These are phyloP conservation scores for Argyra leucocephala DNA, from an alignment of 2,888 invertebrate species.

Conservation along the genomic window DNA sequence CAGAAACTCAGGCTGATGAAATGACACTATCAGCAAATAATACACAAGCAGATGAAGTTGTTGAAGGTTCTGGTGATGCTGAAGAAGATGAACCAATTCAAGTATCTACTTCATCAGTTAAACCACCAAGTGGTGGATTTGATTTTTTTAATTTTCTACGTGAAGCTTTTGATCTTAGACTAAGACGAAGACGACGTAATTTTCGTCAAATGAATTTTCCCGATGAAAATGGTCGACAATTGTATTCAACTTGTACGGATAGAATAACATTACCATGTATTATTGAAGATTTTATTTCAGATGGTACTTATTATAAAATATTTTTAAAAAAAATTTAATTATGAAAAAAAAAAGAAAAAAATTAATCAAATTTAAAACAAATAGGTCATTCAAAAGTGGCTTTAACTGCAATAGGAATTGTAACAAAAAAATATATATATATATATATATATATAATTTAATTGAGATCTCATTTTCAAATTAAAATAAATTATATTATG, in stretches of 20 bases:
- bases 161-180: constrained; percentile 29
- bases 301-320: constrained; percentile 46
- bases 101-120: constrained; percentile 15
- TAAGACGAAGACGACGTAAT: constrained; percentile 21
- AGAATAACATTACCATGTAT: constrained; percentile 73
- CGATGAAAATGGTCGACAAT: constrained; percentile 28
- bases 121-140: constrained; percentile 35
- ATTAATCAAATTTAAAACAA: too few species aligned
- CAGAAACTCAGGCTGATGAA: constrained; percentile 12
- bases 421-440: too few species aligned
- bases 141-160: constrained; percentile 39
- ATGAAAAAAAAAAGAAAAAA: too few species aligned
- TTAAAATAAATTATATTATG: too few species aligned
- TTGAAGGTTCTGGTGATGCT: constrained; percentile 52
- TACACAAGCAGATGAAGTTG: constrained; percentile 37
- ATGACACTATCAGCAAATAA: constrained; percentile 11
- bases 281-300: constrained; percentile 72
- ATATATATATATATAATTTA: too few species aligned
- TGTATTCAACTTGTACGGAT: constrained; percentile 51
- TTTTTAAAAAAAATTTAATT: too few species aligned
- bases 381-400: too few species aligned
- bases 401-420: too few species aligned
- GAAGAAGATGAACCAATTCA: constrained; percentile 30
- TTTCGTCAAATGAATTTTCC: constrained; percentile 13
- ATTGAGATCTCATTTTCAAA: too few species aligned